A percentile compares a stretch with the other conserved stretches of the same genome.
phyloP scores from a whole-genome alignment of 2,113 vertebrate genomes.

The Candoia aspera region DNA sequence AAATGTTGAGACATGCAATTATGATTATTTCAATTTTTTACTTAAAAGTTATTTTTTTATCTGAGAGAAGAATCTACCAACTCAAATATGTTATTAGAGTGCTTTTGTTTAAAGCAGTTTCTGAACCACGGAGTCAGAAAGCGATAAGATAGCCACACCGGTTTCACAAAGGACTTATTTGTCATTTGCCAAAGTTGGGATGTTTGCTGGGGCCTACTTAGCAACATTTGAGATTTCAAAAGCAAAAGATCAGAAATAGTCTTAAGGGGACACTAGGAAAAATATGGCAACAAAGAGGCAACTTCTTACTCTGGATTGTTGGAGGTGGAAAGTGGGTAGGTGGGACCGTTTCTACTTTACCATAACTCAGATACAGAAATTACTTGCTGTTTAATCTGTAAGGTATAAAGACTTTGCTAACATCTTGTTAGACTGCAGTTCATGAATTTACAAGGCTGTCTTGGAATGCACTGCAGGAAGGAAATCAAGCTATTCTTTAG shows the following conservation, averaged over 20 bases:
- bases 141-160: background rate
- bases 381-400: background rate
- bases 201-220: background rate
- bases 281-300: background rate
- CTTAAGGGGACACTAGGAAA: background rate
- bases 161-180: background rate
- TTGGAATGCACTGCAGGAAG: background rate
- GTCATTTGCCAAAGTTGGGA: background rate
- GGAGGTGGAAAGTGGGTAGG: background rate
- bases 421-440: background rate
- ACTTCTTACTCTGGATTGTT: background rate
- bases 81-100: background rate
- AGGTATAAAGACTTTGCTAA: background rate
- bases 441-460: background rate
- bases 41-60: background rate
- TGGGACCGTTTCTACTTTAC: background rate
- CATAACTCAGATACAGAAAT: background rate
- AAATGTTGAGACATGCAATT: too few species aligned
- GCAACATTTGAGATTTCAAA: background rate
- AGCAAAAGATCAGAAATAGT: background rate
- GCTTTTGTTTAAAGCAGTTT: background rate
- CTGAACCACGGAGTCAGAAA: background rate
- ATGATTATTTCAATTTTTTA: too few species aligned
- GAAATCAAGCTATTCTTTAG: background rate
- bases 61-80: background rate